phyloP scores from a whole-genome alignment of 2,113 vertebrate species.

The Bettongia penicillata region DNA sequence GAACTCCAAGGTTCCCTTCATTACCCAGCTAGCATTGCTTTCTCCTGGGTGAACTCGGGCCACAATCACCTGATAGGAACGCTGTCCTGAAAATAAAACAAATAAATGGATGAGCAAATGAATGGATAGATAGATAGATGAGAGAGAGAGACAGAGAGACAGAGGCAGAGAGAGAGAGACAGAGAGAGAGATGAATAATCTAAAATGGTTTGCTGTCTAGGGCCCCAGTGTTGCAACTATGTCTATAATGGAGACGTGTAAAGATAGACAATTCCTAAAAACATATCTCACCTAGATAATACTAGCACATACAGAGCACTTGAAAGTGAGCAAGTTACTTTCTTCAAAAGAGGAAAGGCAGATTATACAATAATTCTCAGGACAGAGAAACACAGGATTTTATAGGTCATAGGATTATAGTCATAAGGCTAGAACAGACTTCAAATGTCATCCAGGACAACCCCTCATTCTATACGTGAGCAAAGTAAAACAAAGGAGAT shows the following conservation, averaged over 20 bases:
- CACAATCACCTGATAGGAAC: slow-evolving; percentile 90
- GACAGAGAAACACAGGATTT: not conserved
- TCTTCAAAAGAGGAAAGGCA: not conserved
- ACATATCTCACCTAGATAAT: not conserved
- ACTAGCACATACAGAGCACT: not conserved
- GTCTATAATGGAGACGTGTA: not conserved
- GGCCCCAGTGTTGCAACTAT: not conserved
- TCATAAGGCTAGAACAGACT: not conserved
- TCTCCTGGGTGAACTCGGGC: slow-evolving; percentile 95
- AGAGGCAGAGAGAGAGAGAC: not conserved
- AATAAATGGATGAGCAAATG: not conserved
- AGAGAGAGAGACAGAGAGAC: too few species aligned
- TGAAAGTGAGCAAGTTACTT: not conserved
- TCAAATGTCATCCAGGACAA: not conserved
- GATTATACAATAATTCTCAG: not conserved
- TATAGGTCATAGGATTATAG: not conserved
- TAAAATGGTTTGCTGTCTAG: not conserved
- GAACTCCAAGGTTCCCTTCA: slow-evolving; percentile 96
- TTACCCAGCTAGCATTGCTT: slow-evolving; percentile 96
- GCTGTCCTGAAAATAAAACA: slow-evolving; percentile 82
- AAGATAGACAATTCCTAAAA: not conserved
- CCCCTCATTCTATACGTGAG: not conserved
- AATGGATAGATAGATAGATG: not conserved
- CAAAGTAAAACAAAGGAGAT: not conserved
- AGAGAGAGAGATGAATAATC: not conserved